These are phyloP conservation scores for Labeo calbasu DNA, from an alignment of 2,797 vertebrate species.

Conservation along the genomic window DNA sequence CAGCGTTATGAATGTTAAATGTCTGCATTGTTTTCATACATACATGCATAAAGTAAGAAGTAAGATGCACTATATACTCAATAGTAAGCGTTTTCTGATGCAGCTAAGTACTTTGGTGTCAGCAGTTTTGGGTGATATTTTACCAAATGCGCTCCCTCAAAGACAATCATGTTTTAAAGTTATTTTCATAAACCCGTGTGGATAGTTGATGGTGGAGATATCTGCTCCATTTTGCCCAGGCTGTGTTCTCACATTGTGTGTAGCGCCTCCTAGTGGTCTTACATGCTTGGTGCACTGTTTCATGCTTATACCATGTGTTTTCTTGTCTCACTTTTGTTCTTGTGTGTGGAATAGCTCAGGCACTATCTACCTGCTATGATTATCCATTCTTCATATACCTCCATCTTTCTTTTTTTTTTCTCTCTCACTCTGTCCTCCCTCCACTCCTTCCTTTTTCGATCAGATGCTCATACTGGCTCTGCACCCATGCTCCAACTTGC, in stretches of 20 bases:
- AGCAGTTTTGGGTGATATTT: neutral
- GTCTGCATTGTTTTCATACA: neutral
- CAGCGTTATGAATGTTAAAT: too few species aligned
- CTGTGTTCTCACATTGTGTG: neutral
- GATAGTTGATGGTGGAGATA: neutral
- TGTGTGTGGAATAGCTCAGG: constrained; percentile 54
- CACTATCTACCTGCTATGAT: constrained; percentile 53
- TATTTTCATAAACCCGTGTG: neutral
- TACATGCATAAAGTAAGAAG: neutral
- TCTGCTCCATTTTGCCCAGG: too few species aligned
- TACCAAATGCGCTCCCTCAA: neutral
- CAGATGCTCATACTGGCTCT: constrained; percentile 84
- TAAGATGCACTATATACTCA: neutral
- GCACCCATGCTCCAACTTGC: constrained; percentile 85
- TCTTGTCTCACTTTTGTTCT: constrained; percentile 51
- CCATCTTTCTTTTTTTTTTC: constrained; percentile 39
- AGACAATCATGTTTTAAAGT: neutral
- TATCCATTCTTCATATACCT: constrained; percentile 66
- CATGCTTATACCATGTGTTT: constrained; percentile 31
- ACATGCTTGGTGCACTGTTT: constrained; percentile 17
- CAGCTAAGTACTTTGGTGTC: neutral
- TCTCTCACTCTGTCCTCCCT: constrained; percentile 54
- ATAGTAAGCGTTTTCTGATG: neutral
- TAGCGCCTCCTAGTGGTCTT: constrained; percentile 49
- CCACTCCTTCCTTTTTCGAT: constrained; percentile 65